Conservation (phyloP, 2,113 vertebrate species). For the Cryptomyrus ogoouensis region DNA sequence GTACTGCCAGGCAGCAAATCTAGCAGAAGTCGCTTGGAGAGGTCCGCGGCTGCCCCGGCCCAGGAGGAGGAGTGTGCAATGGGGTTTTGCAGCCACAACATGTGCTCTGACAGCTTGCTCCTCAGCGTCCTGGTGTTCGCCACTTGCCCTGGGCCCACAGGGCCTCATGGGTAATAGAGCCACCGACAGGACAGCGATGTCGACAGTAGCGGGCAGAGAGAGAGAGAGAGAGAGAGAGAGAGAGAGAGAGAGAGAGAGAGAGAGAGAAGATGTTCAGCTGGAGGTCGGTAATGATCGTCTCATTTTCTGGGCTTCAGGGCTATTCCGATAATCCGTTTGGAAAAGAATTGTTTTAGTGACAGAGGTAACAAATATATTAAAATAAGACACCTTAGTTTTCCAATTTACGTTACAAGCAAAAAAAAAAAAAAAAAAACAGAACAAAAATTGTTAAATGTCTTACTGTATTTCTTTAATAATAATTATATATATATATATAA, state of each 20-base stretch:
- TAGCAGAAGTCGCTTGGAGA: conserved; percentile 44
- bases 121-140: conserved; percentile 7
- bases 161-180: background rate
- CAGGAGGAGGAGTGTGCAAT: background rate
- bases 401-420: background rate
- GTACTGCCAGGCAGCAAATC: conserved; percentile 4
- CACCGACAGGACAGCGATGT: background rate
- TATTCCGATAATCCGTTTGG: background rate
- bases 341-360: background rate
- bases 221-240: background rate
- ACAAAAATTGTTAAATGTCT: conserved; percentile 28
- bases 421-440: conserved; percentile 3
- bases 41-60: background rate
- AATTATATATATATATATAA: conserved; percentile 29
- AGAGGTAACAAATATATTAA: background rate
- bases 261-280: background rate
- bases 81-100: conserved; percentile 23
- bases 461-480: conserved; percentile 34
- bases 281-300: background rate
- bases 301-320: background rate
- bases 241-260: background rate
- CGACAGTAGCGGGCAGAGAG: background rate
- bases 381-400: background rate
- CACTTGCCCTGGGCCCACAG: background rate
- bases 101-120: background rate